Conservation (phyloP, 2,888 invertebrate genomes). For the Calameuta idolon region DNA sequence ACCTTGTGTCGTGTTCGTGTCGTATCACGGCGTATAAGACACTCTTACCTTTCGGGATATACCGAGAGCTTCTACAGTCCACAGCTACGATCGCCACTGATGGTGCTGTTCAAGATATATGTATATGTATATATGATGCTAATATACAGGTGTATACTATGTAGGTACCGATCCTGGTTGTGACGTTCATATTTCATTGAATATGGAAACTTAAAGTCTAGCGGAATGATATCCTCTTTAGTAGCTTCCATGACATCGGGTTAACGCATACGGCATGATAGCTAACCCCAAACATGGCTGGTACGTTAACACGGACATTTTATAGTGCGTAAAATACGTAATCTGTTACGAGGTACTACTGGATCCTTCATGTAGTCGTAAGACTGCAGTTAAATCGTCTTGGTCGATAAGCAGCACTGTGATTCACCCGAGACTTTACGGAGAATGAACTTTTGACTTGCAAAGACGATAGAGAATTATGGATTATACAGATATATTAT, state of each 20-base stretch:
- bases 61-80: neutral
- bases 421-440: neutral
- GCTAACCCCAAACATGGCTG: neutral
- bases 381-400: neutral
- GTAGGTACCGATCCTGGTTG: neutral
- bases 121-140: neutral
- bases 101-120: neutral
- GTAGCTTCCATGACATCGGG: neutral
- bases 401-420: neutral
- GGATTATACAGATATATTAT: neutral
- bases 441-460: neutral
- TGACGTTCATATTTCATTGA: neutral
- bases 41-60: neutral
- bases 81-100: neutral
- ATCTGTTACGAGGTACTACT: constrained; percentile 6
- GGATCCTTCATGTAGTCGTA: neutral
- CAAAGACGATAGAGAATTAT: neutral
- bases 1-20: neutral
- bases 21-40: neutral
- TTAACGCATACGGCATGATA: neutral
- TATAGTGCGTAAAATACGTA: constrained; percentile 36
- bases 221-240: neutral
- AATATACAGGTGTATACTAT: neutral
- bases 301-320: constrained; percentile 34
- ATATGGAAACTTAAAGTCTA: neutral